Evolutionary conservation across 2,888 invertebrate genomes (phyloP).

Genomic region (Stenichneumon culpator): DNA sequence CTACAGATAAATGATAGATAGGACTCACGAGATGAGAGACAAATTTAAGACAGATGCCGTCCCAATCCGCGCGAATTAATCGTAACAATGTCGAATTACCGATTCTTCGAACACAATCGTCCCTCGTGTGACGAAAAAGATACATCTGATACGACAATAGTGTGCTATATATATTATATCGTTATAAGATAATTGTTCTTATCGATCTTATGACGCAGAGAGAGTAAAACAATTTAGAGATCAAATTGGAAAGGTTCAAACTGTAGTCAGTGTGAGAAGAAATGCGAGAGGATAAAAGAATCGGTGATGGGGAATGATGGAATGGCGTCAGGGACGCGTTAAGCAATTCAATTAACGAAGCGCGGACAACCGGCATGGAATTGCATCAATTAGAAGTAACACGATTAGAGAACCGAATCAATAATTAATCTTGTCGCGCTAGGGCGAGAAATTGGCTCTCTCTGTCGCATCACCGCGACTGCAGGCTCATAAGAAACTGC

Average conservation of each 20-base stretch:
- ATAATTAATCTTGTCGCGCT: constrained; percentile 77
- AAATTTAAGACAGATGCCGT: constrained; percentile 7
- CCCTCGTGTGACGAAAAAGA: constrained; percentile 18
- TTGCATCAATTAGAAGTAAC: constrained; percentile 79
- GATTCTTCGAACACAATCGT: constrained; percentile 59
- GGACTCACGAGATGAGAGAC: neutral
- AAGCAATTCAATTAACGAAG: constrained; percentile 82
- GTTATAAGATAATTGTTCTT: constrained; percentile 2
- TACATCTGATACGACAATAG: neutral
- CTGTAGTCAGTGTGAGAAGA: constrained; percentile 48
- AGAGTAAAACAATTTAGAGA: constrained; percentile 5
- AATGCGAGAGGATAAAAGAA: constrained; percentile 49
- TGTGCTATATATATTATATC: neutral
- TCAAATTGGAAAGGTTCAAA: constrained; percentile 7
- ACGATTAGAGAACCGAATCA: constrained; percentile 78
- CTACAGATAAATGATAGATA: neutral
- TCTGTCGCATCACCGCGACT: neutral
- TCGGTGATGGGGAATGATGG: constrained; percentile 68
- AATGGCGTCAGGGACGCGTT: constrained; percentile 78
- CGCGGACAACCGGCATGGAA: constrained; percentile 73
- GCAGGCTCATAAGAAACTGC: neutral
- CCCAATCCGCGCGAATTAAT: constrained; percentile 57
- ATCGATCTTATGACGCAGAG: constrained; percentile 28
- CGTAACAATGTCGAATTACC: constrained; percentile 60
- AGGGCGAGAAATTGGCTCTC: constrained; percentile 50